These are phyloP conservation scores for Caenorhabditis japonica DNA, from an alignment of 2,888 invertebrate species.

Conservation along the genomic window DNA sequence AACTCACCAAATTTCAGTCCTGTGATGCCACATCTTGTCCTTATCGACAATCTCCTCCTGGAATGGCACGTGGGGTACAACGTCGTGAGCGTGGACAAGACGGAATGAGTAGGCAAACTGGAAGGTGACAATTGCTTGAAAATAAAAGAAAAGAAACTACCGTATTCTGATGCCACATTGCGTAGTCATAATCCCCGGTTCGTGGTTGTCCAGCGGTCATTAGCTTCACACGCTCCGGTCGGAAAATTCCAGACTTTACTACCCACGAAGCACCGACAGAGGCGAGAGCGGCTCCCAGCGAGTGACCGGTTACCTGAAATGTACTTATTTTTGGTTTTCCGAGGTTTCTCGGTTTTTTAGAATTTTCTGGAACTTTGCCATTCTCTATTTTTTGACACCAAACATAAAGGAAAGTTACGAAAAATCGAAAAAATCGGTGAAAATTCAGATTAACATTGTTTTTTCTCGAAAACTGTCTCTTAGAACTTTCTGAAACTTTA, in stretches of 20 bases:
- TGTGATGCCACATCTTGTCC: slow-evolving; percentile 52
- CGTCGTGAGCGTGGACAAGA: slow-evolving; percentile 45
- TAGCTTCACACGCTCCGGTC: slow-evolving; percentile 19
- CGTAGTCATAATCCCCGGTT: slow-evolving; percentile 50
- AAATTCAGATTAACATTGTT: no score
- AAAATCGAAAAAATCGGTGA: no score
- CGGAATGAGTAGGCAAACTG: neutral
- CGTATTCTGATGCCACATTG: slow-evolving; percentile 53
- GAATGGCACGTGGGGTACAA: slow-evolving; percentile 51
- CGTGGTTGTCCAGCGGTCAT: slow-evolving; percentile 51
- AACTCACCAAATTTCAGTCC: slow-evolving; percentile 51
- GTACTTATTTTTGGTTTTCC: no score
- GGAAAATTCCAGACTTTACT: slow-evolving; percentile 39
- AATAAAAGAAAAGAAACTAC: neutral
- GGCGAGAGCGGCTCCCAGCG: slow-evolving; percentile 47
- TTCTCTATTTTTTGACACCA: no score
- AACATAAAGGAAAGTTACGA: no score
- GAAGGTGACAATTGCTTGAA: neutral
- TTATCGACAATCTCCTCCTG: slow-evolving; percentile 41
- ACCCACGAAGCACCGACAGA: slow-evolving; percentile 48
- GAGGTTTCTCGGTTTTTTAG: no score
- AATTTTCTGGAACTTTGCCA: no score
- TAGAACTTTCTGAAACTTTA: no score
- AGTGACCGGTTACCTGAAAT: slow-evolving; percentile 50
- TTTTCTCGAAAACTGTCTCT: no score